Evolutionary conservation across 2,888 invertebrate genomes (phyloP).

Genomic region (Nomada hirtipes): DNA sequence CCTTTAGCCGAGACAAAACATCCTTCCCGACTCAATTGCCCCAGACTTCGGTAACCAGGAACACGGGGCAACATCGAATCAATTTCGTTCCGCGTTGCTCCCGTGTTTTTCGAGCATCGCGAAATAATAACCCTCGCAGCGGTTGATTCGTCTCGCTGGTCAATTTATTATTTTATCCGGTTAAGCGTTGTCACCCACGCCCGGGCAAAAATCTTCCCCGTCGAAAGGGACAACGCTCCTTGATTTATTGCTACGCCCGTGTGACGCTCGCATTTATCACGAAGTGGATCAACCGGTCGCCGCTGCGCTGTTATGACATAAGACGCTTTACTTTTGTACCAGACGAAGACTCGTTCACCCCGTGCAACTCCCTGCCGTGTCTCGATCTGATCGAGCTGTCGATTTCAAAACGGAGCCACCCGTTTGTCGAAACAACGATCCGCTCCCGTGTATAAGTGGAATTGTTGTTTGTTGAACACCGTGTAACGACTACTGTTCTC

Average conservation of each 20-base stretch:
- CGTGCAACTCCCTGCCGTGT: neutral
- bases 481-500: neutral
- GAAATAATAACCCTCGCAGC: conserved; percentile 44
- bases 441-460: neutral
- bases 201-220: conserved; percentile 59
- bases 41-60: no score
- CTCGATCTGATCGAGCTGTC: neutral
- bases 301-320: conserved; percentile 57
- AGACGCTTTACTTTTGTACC: conserved; percentile 58
- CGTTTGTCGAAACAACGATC: neutral
- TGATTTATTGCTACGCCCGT: conserved; percentile 61
- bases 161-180: conserved; percentile 59
- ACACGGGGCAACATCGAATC: neutral
- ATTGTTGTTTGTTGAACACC: neutral
- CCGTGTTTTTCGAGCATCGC: neutral
- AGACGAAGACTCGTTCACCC: conserved; percentile 11
- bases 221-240: conserved; percentile 59
- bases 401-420: conserved; percentile 5
- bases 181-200: conserved; percentile 52
- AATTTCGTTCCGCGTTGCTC: conserved; percentile 18
- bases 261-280: conserved; percentile 65
- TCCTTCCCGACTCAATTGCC: neutral
- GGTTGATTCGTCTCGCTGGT: conserved; percentile 40
- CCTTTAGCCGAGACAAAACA: neutral
- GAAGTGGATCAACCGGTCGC: conserved; percentile 62